Conservation (phyloP, 2,888 invertebrate genomes). For the Nomada ruficornis region DNA sequence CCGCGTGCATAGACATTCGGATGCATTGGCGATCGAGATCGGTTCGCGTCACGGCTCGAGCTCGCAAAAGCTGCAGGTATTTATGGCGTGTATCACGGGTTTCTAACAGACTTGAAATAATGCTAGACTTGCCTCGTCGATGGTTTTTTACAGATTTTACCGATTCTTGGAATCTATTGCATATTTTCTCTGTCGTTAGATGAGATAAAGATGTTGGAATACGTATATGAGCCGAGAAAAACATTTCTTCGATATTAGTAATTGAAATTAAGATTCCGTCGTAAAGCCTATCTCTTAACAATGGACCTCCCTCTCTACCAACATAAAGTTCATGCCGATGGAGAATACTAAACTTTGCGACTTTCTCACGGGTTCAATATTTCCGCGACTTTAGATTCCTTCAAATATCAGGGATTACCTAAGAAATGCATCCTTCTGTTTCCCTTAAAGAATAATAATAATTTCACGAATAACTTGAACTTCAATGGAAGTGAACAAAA, state of each 20-base stretch:
- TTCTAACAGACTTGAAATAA: no score
- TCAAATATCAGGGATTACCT: neutral
- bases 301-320: neutral
- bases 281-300: constrained; percentile 13
- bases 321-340: constrained; percentile 11
- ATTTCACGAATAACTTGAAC: no score
- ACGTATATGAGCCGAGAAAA: neutral
- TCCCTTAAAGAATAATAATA: no score
- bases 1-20: constrained; percentile 58
- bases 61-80: neutral
- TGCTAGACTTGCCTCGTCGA: no score
- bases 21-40: constrained; percentile 29
- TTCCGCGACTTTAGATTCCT: neutral
- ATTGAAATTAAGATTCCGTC: constrained; percentile 21
- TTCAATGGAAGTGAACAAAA: neutral
- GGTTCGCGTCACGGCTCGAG: neutral
- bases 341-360: neutral
- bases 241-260: constrained; percentile 18
- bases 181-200: no score
- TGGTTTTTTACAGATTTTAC: no score
- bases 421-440: no score
- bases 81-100: neutral
- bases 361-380: neutral
- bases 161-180: no score
- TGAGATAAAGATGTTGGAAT: no score